A percentile compares a stretch with the other conserved stretches of the same genome.
phyloP scores from a whole-genome alignment of 2,888 invertebrate species.

The Nebria salina region DNA sequence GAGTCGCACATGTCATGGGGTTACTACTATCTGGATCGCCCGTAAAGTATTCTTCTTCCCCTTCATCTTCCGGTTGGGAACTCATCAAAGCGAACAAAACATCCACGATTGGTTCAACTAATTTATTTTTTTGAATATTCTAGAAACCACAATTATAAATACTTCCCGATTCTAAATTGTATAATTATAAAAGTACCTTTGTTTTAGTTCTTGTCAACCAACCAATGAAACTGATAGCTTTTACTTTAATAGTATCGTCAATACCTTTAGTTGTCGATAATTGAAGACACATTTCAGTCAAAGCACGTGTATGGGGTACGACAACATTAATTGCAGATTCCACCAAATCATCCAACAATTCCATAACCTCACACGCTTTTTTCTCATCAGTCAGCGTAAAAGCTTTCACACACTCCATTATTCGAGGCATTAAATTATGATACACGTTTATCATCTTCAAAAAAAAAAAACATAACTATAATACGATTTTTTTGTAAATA shows the following conservation, averaged over 20 bases:
- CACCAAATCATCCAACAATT: conserved; percentile 73
- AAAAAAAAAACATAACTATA: conserved; percentile 35
- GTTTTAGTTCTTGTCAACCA: conserved; percentile 75
- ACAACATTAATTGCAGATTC: conserved; percentile 71
- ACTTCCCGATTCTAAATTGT: not conserved
- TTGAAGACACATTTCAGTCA: conserved; percentile 74
- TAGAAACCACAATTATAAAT: conserved; percentile 45
- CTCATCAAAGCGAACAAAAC: conserved; percentile 77
- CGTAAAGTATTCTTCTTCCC: conserved; percentile 72
- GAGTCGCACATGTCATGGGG: conserved; percentile 75
- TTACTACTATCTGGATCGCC: conserved; percentile 71
- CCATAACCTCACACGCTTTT: conserved; percentile 70
- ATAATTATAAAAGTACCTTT: conserved; percentile 63
- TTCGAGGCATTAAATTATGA: conserved; percentile 69
- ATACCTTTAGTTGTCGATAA: conserved; percentile 68
- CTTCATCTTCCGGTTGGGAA: conserved; percentile 68
- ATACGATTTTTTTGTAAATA: not conserved
- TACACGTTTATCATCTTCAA: conserved; percentile 68
- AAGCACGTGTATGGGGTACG: conserved; percentile 70
- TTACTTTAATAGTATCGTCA: conserved; percentile 72
- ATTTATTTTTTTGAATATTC: conserved; percentile 73
- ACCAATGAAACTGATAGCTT: conserved; percentile 74
- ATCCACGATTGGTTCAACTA: conserved; percentile 74
- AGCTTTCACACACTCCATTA: conserved; percentile 70
- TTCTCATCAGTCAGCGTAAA: conserved; percentile 68